These are phyloP conservation scores for Neuroterus valhalla DNA, from an alignment of 1,140 invertebrate species.

Conservation along the genomic window DNA sequence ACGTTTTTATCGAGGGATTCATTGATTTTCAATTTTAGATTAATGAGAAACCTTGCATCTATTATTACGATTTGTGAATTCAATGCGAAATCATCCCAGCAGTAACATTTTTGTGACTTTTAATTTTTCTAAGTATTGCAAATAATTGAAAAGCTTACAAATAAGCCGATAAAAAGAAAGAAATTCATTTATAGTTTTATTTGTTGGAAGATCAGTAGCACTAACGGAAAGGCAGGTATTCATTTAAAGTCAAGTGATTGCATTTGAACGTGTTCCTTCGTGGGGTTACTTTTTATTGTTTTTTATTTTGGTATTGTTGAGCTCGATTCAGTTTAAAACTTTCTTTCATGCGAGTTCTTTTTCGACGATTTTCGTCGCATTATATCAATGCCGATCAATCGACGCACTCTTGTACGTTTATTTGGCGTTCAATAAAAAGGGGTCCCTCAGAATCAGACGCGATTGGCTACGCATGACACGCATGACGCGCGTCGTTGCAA, in stretches of 20 bases:
- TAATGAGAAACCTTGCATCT: no score
- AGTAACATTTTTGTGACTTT: no score
- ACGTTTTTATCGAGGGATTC: no score
- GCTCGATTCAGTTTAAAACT: slow-evolving; percentile 26
- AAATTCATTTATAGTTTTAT: background rate
- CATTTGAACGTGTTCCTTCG: slow-evolving; percentile 3
- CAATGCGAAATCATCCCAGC: no score
- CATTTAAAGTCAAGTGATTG: background rate
- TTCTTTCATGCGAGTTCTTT: slow-evolving; percentile 25
- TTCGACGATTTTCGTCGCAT: slow-evolving; percentile 20
- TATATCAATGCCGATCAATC: slow-evolving; percentile 31
- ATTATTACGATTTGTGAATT: no score
- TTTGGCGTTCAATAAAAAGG: slow-evolving; percentile 18
- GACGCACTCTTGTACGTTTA: slow-evolving; percentile 11
- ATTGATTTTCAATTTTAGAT: no score
- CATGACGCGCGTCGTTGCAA: slow-evolving; percentile 55
- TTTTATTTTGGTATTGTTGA: slow-evolving; percentile 9
- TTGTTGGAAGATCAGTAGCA: background rate
- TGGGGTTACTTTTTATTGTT: background rate
- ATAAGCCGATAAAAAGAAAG: background rate
- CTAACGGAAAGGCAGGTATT: background rate
- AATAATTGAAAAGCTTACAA: no score
- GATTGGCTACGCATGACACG: slow-evolving; percentile 61
- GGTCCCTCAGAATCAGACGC: slow-evolving; percentile 31
- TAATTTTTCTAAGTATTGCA: no score